phyloP scores from a whole-genome alignment of 2,888 invertebrate species.

The Acanthopleura granulata region DNA sequence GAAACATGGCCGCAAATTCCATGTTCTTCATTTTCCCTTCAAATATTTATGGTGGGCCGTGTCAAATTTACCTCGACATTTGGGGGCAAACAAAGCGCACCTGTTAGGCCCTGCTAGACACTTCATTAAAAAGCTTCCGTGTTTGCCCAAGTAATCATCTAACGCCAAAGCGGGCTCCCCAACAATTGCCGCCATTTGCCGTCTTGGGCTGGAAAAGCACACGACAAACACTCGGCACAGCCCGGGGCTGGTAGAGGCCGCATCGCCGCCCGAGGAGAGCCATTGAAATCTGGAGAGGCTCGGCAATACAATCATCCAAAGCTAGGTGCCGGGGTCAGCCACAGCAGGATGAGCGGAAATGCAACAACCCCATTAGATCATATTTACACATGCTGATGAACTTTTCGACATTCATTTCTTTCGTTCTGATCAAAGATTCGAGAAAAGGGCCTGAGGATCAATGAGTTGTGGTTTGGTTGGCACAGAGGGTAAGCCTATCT shows the following conservation, averaged over 20 bases:
- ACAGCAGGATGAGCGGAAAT: slow-evolving; percentile 2
- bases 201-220: slow-evolving; percentile 7
- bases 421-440: not conserved
- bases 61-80: slow-evolving; percentile 19
- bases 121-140: slow-evolving; percentile 14
- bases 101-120: slow-evolving; percentile 9
- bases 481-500: not conserved
- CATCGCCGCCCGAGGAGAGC: not conserved
- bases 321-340: not conserved
- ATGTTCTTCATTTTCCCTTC: slow-evolving; percentile 14
- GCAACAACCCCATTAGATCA: slow-evolving; percentile 16
- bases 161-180: not conserved
- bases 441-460: too few relatives aligned
- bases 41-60: slow-evolving; percentile 14
- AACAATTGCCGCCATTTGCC: slow-evolving; percentile 4
- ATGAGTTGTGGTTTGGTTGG: too few relatives aligned
- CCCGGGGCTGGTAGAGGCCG: not conserved
- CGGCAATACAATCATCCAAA: not conserved
- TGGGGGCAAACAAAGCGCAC: slow-evolving; percentile 9
- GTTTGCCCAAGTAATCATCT: slow-evolving; percentile 18
- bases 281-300: not conserved
- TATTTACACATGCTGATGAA: slow-evolving; percentile 20
- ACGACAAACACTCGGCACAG: slow-evolving; percentile 5
- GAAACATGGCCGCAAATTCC: not conserved
- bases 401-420: not conserved